Percentiles rank a stretch among this genome's conserved stretches.
Evolutionary conservation across 2,797 vertebrate species (phyloP).

Genomic region (Ceryle rudis): DNA sequence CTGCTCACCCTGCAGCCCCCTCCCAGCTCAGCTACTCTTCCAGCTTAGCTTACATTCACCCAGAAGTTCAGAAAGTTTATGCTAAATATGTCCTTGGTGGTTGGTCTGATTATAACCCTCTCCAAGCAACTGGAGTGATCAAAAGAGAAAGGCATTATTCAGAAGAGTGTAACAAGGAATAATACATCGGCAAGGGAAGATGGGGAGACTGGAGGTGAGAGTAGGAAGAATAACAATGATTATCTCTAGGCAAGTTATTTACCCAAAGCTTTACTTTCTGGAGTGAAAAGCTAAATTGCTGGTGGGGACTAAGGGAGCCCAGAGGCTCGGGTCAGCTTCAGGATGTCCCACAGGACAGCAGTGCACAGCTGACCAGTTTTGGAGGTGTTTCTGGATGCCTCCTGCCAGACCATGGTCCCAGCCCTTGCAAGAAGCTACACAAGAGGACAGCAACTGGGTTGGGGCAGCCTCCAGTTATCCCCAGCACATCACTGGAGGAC

Average conservation of each 20-base stretch:
- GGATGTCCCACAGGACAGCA: background rate
- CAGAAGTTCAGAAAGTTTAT: background rate
- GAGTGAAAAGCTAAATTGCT: background rate
- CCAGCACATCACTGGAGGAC: rapidly evolving
- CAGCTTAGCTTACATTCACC: background rate
- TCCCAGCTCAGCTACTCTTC: background rate
- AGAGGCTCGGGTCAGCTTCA: background rate
- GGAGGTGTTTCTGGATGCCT: background rate
- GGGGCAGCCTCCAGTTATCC: background rate
- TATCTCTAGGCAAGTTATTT: background rate
- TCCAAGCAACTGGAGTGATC: background rate
- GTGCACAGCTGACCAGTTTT: background rate
- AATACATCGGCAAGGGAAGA: rapidly evolving
- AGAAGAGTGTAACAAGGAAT: background rate
- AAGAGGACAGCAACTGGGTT: rapidly evolving
- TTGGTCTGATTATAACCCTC: background rate
- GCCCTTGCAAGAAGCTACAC: background rate
- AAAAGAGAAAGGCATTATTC: background rate
- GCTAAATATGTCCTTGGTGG: background rate
- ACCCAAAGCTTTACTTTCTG: background rate
- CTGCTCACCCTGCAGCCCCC: background rate
- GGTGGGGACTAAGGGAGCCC: background rate
- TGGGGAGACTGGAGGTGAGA: background rate
- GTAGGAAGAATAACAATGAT: background rate
- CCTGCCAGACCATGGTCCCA: background rate